A percentile compares a stretch with the other conserved stretches of the same genome.
These are phyloP conservation scores for Nomada lathburiana DNA, from an alignment of 2,888 invertebrate genomes.

Conservation along the genomic window DNA sequence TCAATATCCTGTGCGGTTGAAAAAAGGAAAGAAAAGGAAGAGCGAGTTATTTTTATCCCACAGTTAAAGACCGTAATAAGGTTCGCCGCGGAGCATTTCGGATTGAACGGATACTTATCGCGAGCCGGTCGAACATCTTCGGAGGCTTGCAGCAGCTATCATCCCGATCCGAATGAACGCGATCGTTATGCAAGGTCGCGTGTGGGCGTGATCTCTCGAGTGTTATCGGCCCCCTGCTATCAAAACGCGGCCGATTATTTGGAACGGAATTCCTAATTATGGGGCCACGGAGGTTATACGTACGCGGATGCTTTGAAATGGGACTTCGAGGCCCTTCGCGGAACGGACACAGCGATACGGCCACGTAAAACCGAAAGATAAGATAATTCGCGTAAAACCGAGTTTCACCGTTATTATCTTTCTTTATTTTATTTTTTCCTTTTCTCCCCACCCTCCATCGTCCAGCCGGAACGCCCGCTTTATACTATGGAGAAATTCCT, in stretches of 20 bases:
- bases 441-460: background rate
- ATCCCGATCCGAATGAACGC: background rate
- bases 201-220: constrained; percentile 6
- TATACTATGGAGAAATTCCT: background rate
- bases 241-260: constrained; percentile 28
- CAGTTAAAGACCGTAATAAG: background rate
- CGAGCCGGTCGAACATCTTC: background rate
- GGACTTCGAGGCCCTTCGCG: constrained; percentile 24
- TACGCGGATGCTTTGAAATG: constrained; percentile 16
- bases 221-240: constrained; percentile 34
- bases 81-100: background rate
- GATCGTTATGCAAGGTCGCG: constrained; percentile 5
- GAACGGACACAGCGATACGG: constrained; percentile 22
- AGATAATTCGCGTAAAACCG: constrained; percentile 46
- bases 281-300: constrained; percentile 9
- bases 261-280: constrained; percentile 43
- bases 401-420: constrained; percentile 46
- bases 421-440: background rate
- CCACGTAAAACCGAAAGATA: constrained; percentile 41
- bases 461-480: constrained; percentile 16
- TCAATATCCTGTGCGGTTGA: background rate
- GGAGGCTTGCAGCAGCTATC: background rate
- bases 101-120: background rate
- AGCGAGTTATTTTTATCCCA: background rate
- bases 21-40: background rate